Base-by-base conservation (phyloP, 2,888 invertebrate species). In the Ischnura elegans region DNA sequence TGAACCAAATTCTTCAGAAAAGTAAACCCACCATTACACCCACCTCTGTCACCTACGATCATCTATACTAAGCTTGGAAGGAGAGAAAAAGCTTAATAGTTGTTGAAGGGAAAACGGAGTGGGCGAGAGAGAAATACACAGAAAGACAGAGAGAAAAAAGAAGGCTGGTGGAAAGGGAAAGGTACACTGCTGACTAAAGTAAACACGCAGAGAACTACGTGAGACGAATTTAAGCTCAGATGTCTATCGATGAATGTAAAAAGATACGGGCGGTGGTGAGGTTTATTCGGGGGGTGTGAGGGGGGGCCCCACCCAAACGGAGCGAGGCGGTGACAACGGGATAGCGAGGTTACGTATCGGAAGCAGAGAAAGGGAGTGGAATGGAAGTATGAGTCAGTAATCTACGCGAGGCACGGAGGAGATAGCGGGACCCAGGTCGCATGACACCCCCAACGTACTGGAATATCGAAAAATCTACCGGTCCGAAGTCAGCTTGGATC, bases 191-290 rank as follows among this genome's bases (percentile, higher is more conserved):
- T 86, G 86, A 55, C 55, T 55, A 55, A 43, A 43, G 90, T 66
- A 66, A 90, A 90, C 61, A 90, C 61, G 61, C 43, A 90, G 55
- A 45, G 2, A 25, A 45, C 21, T 90, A 66, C 90, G 61, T 90
- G 90, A 90, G 61, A 25, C 6, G 90, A 61, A 90, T 90, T 43
- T 66, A 10, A 66, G 61, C 61, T 13, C 43, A 90, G 42, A 55
- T 42, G 51, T 55, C 51, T 8, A 87, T 51, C 51, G 87, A 19
- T 42, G 51, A 51, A 87, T 51, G 87, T 87, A 87, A 51, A 51
- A 87, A 42, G 87, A 87, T 86, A 86, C 76, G 76, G 76, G 76
- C 76, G 29, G 76, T 36, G 36, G 76, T 36, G 36, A 36, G 76
- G 29, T 76, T 76, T n/a, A n/a, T 76, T 76, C 29, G 36, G 76